Conservation (phyloP, 2,888 invertebrate species). For the Portevinia maculata region DNA sequence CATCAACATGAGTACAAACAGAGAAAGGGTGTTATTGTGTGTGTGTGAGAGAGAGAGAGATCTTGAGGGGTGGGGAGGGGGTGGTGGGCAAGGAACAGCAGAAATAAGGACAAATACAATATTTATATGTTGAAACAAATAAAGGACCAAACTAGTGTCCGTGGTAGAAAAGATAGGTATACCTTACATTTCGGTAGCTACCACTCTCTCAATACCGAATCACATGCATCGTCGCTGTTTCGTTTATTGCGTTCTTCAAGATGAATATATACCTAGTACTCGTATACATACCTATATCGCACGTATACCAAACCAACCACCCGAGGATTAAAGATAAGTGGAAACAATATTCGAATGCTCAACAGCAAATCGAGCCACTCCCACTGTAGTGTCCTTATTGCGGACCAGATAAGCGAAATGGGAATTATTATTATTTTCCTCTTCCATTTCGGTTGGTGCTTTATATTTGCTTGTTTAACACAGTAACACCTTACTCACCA, state of each 20-base stretch:
- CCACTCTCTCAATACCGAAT: constrained; percentile 19
- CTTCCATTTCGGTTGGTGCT: background rate
- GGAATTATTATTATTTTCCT: constrained; percentile 61
- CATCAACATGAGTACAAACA: constrained; percentile 15
- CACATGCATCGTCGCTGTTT: constrained; percentile 47
- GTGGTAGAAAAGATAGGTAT: background rate
- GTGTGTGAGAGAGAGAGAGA: background rate
- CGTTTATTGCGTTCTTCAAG: constrained; percentile 65
- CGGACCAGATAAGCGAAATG: constrained; percentile 63
- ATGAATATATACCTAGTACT: constrained; percentile 9
- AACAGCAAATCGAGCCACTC: constrained; percentile 63
- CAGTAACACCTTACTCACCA: constrained; percentile 8
- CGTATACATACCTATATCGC: background rate
- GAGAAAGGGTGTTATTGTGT: background rate
- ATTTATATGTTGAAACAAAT: constrained; percentile 61
- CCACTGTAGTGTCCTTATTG: constrained; percentile 30
- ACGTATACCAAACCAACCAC: constrained; percentile 5
- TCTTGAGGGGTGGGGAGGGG: too few relatives aligned
- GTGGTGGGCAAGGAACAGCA: too few relatives aligned
- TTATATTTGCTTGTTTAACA: constrained; percentile 8
- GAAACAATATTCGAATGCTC: constrained; percentile 67
- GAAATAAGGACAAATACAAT: constrained; percentile 53
- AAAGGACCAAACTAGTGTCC: constrained; percentile 60
- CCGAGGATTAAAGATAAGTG: constrained; percentile 69
- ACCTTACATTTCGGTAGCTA: background rate